Evolutionary conservation across 2,888 invertebrate species (phyloP).

Genomic region (Pristionchus exspectatus): DNA sequence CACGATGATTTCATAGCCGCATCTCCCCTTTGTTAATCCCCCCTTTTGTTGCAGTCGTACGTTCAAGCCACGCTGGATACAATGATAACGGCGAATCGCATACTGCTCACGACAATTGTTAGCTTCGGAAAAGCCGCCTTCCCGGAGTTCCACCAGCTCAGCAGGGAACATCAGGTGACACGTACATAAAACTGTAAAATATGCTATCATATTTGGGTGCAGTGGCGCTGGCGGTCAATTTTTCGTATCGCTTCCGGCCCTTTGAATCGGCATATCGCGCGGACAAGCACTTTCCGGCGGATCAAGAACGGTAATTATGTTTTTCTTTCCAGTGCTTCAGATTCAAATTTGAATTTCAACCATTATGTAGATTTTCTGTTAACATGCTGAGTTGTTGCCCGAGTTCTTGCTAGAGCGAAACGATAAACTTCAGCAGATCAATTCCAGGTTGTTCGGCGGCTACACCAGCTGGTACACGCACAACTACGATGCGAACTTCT

Average conservation of each 20-base stretch:
- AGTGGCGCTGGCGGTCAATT: not conserved
- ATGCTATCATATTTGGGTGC: no score
- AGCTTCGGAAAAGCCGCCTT: not conserved
- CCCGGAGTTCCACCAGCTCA: not conserved
- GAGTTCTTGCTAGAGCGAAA: no score
- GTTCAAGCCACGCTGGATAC: not conserved
- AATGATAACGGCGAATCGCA: not conserved
- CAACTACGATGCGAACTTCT: not conserved
- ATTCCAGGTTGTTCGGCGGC: slow-evolving; percentile 5
- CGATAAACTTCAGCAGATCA: no score
- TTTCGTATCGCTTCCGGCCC: not conserved
- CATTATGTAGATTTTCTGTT: no score
- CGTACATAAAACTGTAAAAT: no score
- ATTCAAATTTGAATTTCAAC: no score
- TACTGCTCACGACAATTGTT: not conserved
- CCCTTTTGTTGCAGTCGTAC: not conserved
- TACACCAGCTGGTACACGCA: not conserved
- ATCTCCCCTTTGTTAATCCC: no score
- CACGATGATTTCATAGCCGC: no score
- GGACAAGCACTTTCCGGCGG: not conserved
- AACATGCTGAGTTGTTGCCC: no score
- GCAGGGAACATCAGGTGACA: not conserved
- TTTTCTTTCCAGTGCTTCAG: no score
- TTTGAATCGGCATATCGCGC: slow-evolving; percentile 2
- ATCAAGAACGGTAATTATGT: not conserved